Conservation (phyloP, 1,140 invertebrate species). For the Bombus sibiricus region DNA sequence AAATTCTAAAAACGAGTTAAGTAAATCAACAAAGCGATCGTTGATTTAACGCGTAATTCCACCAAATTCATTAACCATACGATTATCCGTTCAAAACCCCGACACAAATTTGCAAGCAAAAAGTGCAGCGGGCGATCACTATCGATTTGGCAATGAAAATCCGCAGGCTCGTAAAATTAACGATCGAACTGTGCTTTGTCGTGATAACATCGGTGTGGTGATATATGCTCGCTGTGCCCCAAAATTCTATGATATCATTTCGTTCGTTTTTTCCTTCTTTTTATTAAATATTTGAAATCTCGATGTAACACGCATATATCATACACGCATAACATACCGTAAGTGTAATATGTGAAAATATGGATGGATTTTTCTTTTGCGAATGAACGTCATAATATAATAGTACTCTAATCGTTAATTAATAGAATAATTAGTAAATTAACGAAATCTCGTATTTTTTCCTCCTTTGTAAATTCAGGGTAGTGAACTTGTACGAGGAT, state of each 20-base stretch:
- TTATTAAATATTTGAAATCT: background rate
- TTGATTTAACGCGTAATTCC: background rate
- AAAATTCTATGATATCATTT: background rate
- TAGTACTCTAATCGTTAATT: too few relatives aligned
- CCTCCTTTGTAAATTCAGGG: conserved; percentile 57
- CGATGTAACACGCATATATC: too few relatives aligned
- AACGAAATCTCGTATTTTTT: background rate
- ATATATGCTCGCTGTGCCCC: background rate
- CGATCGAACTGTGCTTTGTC: conserved; percentile 6
- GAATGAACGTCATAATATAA: too few relatives aligned
- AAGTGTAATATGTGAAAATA: too few relatives aligned
- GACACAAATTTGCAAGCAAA: background rate
- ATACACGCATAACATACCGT: too few relatives aligned
- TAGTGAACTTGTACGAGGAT: conserved; percentile 82
- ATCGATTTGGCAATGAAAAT: background rate
- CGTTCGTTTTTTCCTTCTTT: background rate
- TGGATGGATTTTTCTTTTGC: too few relatives aligned
- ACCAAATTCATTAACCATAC: background rate
- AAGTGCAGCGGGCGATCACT: background rate
- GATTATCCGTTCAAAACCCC: too few relatives aligned
- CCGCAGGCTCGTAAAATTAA: background rate
- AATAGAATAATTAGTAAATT: background rate
- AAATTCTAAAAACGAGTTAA: background rate
- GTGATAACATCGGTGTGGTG: background rate
- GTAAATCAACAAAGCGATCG: background rate